These are phyloP conservation scores for Zaprionus taronus DNA, from an alignment of 1,140 invertebrate species.

Conservation along the genomic window DNA sequence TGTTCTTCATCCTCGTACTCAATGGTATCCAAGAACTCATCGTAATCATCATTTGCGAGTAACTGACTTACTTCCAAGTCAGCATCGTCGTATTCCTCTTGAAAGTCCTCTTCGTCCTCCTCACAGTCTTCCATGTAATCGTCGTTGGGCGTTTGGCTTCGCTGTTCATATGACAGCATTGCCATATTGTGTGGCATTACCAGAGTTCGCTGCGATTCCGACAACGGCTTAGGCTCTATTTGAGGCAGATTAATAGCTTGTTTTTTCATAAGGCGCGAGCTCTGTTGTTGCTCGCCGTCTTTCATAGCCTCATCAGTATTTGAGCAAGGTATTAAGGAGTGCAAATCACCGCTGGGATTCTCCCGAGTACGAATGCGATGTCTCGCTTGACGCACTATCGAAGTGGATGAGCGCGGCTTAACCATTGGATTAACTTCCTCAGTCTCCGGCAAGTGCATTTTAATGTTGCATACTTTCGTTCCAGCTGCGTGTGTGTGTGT, in stretches of 20 bases:
- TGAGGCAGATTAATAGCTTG: conserved; percentile 14
- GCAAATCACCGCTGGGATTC: conserved; percentile 40
- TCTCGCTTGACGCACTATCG: conserved; percentile 57
- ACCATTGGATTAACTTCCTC: conserved; percentile 15
- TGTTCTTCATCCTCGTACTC: conserved; percentile 14
- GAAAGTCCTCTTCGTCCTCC: background rate
- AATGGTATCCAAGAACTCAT: background rate
- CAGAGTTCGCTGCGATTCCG: conserved; percentile 43
- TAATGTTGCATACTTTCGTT: conserved; percentile 33
- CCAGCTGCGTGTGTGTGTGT: conserved; percentile 32
- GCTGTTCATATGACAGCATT: background rate
- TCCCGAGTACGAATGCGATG: conserved; percentile 52
- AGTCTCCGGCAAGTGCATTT: conserved; percentile 46
- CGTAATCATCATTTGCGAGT: background rate
- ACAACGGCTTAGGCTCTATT: background rate
- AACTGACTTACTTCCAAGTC: conserved; percentile 23
- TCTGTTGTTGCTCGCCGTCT: no score
- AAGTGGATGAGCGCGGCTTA: conserved; percentile 48
- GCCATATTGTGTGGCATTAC: conserved; percentile 22
- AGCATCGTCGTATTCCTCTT: background rate
- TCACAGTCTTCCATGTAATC: conserved; percentile 26
- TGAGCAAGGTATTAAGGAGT: conserved; percentile 1
- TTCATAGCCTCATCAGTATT: background rate
- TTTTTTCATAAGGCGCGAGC: background rate
- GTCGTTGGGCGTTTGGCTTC: background rate